Conservation (phyloP, 2,888 invertebrate species). For the Rhodophaea formosa region DNA sequence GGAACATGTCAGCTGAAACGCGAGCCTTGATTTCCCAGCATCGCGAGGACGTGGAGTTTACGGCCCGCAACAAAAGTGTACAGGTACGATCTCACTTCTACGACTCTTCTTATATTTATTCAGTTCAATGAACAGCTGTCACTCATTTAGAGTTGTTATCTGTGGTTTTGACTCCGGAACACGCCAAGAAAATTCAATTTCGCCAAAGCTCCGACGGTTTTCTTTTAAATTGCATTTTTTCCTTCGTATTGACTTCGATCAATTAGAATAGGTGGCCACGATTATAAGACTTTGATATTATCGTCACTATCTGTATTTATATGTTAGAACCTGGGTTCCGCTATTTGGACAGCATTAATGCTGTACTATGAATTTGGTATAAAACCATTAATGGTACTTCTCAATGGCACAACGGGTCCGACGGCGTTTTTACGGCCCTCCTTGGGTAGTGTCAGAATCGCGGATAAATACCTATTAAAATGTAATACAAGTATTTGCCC, state of each 20-base stretch:
- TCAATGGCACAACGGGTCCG: too few species aligned
- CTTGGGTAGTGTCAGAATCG: too few species aligned
- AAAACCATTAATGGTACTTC: too few species aligned
- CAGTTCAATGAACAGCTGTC: constrained; percentile 14
- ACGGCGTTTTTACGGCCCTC: too few species aligned
- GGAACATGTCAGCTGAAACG: constrained; percentile 37
- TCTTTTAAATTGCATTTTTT: constrained; percentile 41
- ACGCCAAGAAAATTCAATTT: constrained; percentile 31
- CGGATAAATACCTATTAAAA: too few species aligned
- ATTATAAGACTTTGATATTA: too few species aligned
- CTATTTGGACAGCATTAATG: too few species aligned
- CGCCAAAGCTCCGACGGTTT: constrained; percentile 29
- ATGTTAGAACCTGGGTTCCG: too few species aligned
- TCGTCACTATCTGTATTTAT: too few species aligned
- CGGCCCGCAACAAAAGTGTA: constrained; percentile 58
- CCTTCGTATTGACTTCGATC: constrained; percentile 45
- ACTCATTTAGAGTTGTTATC: constrained; percentile 14
- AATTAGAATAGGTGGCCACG: constrained; percentile 40
- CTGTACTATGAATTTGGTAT: too few species aligned
- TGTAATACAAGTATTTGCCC: too few species aligned
- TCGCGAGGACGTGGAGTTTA: constrained; percentile 45
- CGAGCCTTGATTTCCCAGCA: constrained; percentile 38
- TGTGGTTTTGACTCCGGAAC: constrained; percentile 14
- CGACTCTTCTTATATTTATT: too few species aligned
- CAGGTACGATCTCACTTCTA: constrained; percentile 47